These are phyloP conservation scores for Macrobrachium rosenbergii DNA, from an alignment of 1,140 invertebrate genomes.

Conservation along the genomic window DNA sequence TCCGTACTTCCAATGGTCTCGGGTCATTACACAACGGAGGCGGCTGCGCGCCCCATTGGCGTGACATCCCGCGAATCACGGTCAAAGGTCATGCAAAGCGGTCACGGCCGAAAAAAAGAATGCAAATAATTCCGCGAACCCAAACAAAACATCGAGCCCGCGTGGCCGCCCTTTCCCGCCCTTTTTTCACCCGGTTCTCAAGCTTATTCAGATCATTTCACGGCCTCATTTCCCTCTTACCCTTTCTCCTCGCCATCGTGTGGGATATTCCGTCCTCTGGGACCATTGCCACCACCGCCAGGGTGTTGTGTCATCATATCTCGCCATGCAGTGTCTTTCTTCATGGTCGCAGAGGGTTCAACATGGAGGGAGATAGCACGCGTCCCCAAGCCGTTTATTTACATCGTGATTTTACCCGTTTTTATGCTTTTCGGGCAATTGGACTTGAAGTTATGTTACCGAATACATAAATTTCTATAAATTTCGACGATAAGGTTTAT, in stretches of 20 bases:
- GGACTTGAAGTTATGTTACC: no score
- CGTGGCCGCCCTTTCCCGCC: background rate
- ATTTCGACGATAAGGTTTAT: background rate
- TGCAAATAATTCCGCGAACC: no score
- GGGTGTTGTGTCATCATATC: slow-evolving; percentile 61
- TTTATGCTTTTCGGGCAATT: background rate
- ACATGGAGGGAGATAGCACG: slow-evolving; percentile 58
- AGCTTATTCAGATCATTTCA: background rate
- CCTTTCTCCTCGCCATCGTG: slow-evolving; percentile 65
- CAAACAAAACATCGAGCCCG: no score
- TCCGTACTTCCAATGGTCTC: no score
- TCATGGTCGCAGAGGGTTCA: slow-evolving; percentile 45
- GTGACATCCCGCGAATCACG: no score
- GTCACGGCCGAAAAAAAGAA: no score
- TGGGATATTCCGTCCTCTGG: slow-evolving; percentile 61
- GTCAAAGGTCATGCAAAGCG: no score
- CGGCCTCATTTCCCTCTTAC: slow-evolving; percentile 38
- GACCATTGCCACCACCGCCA: slow-evolving; percentile 60
- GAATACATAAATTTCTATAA: background rate
- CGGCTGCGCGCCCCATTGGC: no score
- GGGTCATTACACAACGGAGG: no score
- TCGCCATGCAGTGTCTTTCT: slow-evolving; percentile 62
- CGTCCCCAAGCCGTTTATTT: slow-evolving; percentile 42
- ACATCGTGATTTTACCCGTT: background rate
- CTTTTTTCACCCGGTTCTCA: background rate